Base-by-base conservation (phyloP, 2,888 invertebrate species). In the Raillietiella orientalis region DNA sequence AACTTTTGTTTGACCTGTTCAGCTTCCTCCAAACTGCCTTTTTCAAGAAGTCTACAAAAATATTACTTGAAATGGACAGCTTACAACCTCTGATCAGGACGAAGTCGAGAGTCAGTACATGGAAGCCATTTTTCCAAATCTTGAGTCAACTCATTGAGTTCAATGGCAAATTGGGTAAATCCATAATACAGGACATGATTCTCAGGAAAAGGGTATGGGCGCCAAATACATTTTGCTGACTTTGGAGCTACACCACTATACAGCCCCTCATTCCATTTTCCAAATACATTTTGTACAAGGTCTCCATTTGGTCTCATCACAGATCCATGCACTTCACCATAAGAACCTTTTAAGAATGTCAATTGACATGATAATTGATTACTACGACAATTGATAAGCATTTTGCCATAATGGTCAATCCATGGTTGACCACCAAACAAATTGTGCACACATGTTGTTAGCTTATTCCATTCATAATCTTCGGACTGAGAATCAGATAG, bases 391-490 rank as follows among this genome's bases (percentile, higher is more conserved):
- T 47, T 47, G 31, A 74, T 63, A 36, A 59, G 56, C 50, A 71
- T 56, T 41, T 72, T 72, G 0, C 74, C 74, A 41, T 72, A 74
- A 45, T 71, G 69, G 45, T 74, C 74, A 29, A 72, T 70, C 69
- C 70, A 72, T 15, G 72, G 55, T 45, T 67, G 67, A 0, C 67
- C 66, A 29, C 69, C 66, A 44, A 74, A 66, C 38, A 74, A 43
- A 39, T 72, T 74, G 47, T 74, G 72, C 1, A 74, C 69, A 44
- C 72, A 74, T 2, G 72, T 71, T 21, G 72, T 74, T 28, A 72
- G 65, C 49, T 71, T 70, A 42, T 69, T 69, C 65, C 67, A 70
- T 27, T 55, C 55, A 40, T 67, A 70, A 35, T 60, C 55, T 39
- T 66, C 66, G 8, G 28, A 55, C 42, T 41, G 30, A 20, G 32